These are phyloP conservation scores for Diceros bicornis DNA, from an alignment of 2,797 vertebrate species.

Conservation along the genomic window DNA sequence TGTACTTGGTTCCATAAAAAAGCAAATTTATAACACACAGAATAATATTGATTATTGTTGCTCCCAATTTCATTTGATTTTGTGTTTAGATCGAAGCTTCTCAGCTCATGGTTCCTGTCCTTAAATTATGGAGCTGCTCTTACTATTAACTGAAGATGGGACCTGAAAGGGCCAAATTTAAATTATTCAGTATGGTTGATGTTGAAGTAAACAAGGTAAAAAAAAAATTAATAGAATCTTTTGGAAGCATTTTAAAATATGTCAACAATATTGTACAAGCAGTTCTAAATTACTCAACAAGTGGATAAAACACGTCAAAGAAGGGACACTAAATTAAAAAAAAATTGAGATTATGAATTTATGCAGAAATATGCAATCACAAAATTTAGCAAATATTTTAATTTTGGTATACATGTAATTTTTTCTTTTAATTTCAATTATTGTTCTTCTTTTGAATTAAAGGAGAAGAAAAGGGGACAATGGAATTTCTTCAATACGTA, in stretches of 20 bases:
- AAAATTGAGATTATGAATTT: background rate
- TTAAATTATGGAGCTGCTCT: background rate
- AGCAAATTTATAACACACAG: background rate
- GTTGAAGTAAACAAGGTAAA: background rate
- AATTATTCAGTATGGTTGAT: background rate
- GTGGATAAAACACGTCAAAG: background rate
- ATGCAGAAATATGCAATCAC: background rate
- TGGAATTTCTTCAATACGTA: background rate
- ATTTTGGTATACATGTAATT: background rate
- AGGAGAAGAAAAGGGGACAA: background rate
- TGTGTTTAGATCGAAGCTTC: background rate
- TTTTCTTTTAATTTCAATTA: background rate
- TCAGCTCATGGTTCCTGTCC: background rate
- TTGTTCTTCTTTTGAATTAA: background rate
- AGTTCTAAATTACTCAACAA: background rate
- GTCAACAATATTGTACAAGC: background rate
- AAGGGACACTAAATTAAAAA: background rate
- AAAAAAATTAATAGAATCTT: background rate
- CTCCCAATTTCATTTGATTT: background rate
- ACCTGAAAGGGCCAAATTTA: background rate
- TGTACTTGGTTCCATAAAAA: background rate
- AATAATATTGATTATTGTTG: background rate
- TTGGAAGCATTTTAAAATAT: background rate
- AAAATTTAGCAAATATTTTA: constrained; percentile 19
- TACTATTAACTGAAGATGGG: background rate